Percentiles rank a stretch among this genome's conserved stretches.
phyloP scores from a whole-genome alignment of 2,797 vertebrate genomes.

The Sciurus carolinensis region DNA sequence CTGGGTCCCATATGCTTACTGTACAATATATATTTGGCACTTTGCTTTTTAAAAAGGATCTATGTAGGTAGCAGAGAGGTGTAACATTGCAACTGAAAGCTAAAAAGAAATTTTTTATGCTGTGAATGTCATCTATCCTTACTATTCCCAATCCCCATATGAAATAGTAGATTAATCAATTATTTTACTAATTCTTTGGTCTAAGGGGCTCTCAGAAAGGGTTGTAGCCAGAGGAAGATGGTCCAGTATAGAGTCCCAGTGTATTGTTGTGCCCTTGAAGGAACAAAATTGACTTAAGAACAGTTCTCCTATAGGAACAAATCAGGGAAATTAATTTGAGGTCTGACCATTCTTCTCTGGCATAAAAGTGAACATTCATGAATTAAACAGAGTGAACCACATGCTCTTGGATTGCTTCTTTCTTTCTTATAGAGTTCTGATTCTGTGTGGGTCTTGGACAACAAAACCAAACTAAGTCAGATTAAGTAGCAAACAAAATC shows the following conservation, averaged over 20 bases:
- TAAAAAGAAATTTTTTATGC: constrained; percentile 22
- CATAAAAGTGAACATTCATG: background rate
- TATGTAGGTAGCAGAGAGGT: background rate
- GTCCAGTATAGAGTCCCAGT: background rate
- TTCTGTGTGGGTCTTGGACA: background rate
- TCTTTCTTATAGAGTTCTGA: background rate
- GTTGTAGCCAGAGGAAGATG: background rate
- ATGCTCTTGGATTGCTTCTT: background rate
- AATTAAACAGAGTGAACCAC: background rate
- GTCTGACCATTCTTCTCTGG: background rate
- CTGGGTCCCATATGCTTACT: background rate
- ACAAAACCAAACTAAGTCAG: constrained; percentile 42
- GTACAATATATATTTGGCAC: background rate
- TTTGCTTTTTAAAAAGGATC: constrained; percentile 38
- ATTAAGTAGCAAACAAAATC: constrained; percentile 8
- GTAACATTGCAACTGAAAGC: background rate
- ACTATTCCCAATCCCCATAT: background rate
- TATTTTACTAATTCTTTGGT: background rate
- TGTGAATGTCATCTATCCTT: background rate
- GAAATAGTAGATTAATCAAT: background rate
- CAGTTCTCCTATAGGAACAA: background rate
- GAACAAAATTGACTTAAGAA: background rate
- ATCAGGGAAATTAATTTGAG: background rate
- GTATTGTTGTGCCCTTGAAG: background rate
- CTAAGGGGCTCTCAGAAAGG: background rate